phyloP scores from a whole-genome alignment of 2,888 invertebrate genomes.

The Rhingia rostrata region DNA sequence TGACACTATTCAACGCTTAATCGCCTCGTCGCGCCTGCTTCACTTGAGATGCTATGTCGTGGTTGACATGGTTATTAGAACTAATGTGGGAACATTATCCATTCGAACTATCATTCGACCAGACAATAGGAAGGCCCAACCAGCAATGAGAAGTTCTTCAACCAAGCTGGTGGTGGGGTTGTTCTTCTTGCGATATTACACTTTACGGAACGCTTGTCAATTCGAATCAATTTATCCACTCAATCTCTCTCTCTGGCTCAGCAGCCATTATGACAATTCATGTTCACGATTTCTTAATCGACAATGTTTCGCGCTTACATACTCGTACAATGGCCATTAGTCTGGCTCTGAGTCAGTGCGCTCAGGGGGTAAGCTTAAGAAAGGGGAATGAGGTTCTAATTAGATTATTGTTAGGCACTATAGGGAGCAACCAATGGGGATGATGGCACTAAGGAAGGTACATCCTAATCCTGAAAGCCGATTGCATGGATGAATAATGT shows the following conservation, averaged over 20 bases:
- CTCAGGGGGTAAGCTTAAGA: conserved; percentile 41
- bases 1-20: conserved; percentile 45
- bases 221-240: conserved; percentile 56
- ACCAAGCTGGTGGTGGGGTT: conserved; percentile 50
- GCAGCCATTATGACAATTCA: conserved; percentile 10
- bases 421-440: conserved; percentile 28
- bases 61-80: conserved; percentile 66
- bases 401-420: conserved; percentile 71
- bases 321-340: conserved; percentile 4
- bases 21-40: conserved; percentile 46
- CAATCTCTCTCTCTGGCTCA: conserved; percentile 18
- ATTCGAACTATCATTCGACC: conserved; percentile 36
- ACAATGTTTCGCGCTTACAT: conserved; percentile 20
- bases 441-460: not conserved
- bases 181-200: conserved; percentile 41
- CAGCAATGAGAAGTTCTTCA: conserved; percentile 21
- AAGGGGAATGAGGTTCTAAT: conserved; percentile 56
- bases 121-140: conserved; percentile 50
- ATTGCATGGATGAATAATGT: conserved; percentile 64
- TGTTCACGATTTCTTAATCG: conserved; percentile 25
- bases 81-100: conserved; percentile 71
- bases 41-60: conserved; percentile 41
- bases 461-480: not conserved
- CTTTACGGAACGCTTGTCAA: conserved; percentile 47
- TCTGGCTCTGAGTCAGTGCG: too few species aligned